Evolutionary conservation across 2,888 invertebrate species (phyloP).

Genomic region (Norana najaformis): DNA sequence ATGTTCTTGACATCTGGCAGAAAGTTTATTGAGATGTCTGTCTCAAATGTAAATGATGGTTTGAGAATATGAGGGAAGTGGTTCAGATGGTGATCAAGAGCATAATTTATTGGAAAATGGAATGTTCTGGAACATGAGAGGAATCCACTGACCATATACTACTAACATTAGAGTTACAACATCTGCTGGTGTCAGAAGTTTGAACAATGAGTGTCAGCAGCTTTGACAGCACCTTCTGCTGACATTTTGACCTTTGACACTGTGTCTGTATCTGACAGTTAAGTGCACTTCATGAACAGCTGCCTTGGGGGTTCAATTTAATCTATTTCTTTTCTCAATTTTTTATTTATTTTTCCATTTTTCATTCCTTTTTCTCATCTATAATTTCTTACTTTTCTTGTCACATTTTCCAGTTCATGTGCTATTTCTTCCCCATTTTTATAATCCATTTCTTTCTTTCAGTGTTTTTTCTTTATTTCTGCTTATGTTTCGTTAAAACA

Average conservation of each 20-base stretch:
- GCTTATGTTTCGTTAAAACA: background rate
- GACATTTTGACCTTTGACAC: background rate
- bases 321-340: too few species aligned
- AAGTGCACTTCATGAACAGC: background rate
- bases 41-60: background rate
- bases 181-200: background rate
- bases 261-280: background rate
- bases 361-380: too few species aligned
- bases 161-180: background rate
- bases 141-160: background rate
- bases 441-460: background rate
- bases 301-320: too few species aligned
- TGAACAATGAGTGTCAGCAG: background rate
- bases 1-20: background rate
- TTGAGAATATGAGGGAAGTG: background rate
- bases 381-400: background rate
- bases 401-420: background rate
- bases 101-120: background rate
- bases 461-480: background rate
- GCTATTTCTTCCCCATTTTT: conserved; percentile 2
- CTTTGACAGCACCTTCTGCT: background rate
- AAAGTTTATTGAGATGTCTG: background rate
- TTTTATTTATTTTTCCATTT: too few species aligned
- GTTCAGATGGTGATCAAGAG: background rate
- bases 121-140: too few species aligned